These are phyloP conservation scores for Tribolium freemani DNA, from an alignment of 2,888 invertebrate genomes.

Conservation along the genomic window DNA sequence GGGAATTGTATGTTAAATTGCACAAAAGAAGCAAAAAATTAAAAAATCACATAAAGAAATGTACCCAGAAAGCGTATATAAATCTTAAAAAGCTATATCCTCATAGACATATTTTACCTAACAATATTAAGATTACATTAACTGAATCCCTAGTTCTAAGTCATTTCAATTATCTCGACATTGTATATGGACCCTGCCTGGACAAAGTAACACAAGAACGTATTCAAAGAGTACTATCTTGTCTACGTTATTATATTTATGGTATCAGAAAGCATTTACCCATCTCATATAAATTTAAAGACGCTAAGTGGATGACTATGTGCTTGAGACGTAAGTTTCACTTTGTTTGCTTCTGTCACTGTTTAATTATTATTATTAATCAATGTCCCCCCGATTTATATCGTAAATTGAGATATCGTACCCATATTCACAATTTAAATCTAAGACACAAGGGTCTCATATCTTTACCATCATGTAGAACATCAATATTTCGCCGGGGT, in stretches of 20 bases:
- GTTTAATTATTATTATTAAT: background rate
- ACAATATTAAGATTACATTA: background rate
- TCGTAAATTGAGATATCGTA: background rate
- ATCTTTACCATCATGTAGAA: background rate
- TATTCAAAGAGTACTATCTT: background rate
- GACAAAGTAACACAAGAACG: background rate
- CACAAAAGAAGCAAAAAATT: background rate
- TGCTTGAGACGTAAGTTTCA: background rate
- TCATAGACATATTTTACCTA: background rate
- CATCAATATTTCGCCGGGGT: background rate
- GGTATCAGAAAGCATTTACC: background rate
- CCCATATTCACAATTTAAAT: background rate
- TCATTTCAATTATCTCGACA: background rate
- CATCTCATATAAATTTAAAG: background rate
- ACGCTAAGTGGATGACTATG: background rate
- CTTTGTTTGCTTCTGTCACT: background rate
- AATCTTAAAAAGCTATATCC: background rate
- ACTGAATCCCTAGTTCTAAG: background rate
- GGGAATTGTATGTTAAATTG: background rate
- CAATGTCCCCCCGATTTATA: background rate
- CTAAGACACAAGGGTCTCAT: background rate
- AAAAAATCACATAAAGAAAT: background rate
- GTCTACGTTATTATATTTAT: background rate
- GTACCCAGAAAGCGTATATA: background rate
- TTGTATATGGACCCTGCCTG: background rate